These are phyloP conservation scores for Tribolium madens DNA, from an alignment of 1,140 invertebrate genomes.

Conservation along the genomic window DNA sequence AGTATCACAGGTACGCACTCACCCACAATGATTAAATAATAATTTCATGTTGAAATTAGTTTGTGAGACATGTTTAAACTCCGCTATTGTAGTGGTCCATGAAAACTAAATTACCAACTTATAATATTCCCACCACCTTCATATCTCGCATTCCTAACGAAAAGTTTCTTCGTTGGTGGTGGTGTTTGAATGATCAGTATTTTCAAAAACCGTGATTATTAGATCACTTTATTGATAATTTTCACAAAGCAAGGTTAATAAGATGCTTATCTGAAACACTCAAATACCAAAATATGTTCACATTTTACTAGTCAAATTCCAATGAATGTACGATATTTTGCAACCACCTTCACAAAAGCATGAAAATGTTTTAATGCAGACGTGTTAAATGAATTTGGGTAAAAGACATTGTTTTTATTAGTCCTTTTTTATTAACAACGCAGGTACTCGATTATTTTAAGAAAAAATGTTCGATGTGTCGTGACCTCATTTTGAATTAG, in stretches of 20 bases:
- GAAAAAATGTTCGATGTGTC: neutral
- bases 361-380: too few relatives aligned
- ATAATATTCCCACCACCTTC: slow-evolving; percentile 28
- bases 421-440: too few relatives aligned
- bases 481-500: neutral
- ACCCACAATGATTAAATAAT: slow-evolving; percentile 27
- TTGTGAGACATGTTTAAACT: slow-evolving; percentile 32
- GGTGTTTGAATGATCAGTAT: neutral
- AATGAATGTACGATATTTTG: slow-evolving; percentile 21
- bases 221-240: slow-evolving; percentile 17
- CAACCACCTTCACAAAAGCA: neutral
- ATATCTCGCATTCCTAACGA: neutral
- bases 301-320: slow-evolving; percentile 11
- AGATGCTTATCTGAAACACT: neutral
- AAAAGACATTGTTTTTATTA: neutral
- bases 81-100: slow-evolving; percentile 17
- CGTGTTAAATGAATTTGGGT: neutral
- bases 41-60: slow-evolving; percentile 9
- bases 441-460: too few relatives aligned
- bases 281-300: slow-evolving; percentile 24
- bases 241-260: slow-evolving; percentile 21
- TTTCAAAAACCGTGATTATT: slow-evolving; percentile 13
- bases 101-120: slow-evolving; percentile 33
- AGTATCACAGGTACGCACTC: slow-evolving; percentile 21
- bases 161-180: neutral